phyloP scores from a whole-genome alignment of 2,113 vertebrate species.

The Ranitomeya variabilis region DNA sequence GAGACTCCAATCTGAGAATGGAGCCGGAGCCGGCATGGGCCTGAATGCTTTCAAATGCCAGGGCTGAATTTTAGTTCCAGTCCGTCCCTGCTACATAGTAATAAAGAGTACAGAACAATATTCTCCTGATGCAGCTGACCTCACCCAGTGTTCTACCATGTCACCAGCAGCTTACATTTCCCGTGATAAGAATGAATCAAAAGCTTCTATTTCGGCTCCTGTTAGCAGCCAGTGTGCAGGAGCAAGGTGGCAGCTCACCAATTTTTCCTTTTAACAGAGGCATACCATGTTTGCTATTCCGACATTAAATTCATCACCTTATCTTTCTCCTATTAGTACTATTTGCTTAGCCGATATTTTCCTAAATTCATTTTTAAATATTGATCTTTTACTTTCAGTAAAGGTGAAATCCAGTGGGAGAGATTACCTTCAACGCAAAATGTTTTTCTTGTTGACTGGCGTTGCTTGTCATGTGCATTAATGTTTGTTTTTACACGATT shows the following conservation, averaged over 20 bases:
- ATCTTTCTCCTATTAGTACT: constrained; percentile 40
- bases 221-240: not conserved
- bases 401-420: not conserved
- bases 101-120: not conserved
- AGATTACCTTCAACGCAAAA: not conserved
- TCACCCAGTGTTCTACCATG: not conserved
- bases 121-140: not conserved
- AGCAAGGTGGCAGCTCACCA: constrained; percentile 20
- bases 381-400: constrained; percentile 23
- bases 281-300: constrained; percentile 45
- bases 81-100: not conserved
- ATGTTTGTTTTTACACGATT: not conserved
- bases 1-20: too few species aligned
- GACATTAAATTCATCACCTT: constrained; percentile 33
- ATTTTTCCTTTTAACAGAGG: constrained; percentile 12
- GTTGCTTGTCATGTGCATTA: too few species aligned
- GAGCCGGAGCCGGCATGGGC: too few species aligned
- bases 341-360: constrained; percentile 18
- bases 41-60: too few species aligned
- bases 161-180: not conserved
- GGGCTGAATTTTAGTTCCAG: too few species aligned
- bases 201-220: not conserved
- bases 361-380: constrained; percentile 41
- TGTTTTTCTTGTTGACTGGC: not conserved
- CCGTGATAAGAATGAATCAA: constrained; percentile 3